Evolutionary conservation across 2,113 vertebrate species (phyloP), one percentile per base, ranked within the genome.

Genomic region (Numida meleagris): DNA sequence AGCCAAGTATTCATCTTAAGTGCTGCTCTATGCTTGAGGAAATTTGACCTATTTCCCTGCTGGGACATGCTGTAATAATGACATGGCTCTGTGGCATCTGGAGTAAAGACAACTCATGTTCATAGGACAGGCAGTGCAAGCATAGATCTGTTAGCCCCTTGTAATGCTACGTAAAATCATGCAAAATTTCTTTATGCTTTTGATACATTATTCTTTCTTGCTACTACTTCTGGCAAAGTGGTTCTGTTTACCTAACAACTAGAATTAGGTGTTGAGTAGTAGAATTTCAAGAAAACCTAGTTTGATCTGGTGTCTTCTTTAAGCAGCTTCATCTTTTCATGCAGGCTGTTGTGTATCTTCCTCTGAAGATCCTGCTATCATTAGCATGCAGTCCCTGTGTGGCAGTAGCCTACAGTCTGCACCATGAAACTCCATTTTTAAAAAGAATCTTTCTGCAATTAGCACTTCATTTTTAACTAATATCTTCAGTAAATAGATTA

Each of bases 1-100:
- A 91, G 70, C 45, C 77, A 67, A 57, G 12, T 77, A 58, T 71
- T 96, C 59, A 31, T 88, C 50, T 77, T 46, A 53, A 88, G 53
- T 11, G 12, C 36, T 82, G 34, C 82, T 91, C 46, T 38, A 45
- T 77, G 50, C 90, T 84, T 83, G 72, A 90, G 75, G 50, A 90
- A 86, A 21, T 89, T 80, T 90, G 76, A 74, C 82, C 79, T 74
- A 7, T 93, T 93, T 91, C 19, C 14, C 18, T 93, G 59, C 59
- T 91, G 82, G 58, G 63, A 33, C 13, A 8, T 34, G 3, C 50
- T 90, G 72, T 66, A 61, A 46, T 91, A 24, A 86, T 71, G 79
- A 8, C 23, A 7, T 40, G 77, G 57, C 81, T 86, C 23, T 59
- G 51, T 13, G 55, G 78, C 33, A 67, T 67, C 65, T 84, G 57